A percentile compares a stretch with the other conserved stretches of the same genome.
Conservation (phyloP, 2,888 invertebrate species). For the Aporophyla lueneburgensis region DNA sequence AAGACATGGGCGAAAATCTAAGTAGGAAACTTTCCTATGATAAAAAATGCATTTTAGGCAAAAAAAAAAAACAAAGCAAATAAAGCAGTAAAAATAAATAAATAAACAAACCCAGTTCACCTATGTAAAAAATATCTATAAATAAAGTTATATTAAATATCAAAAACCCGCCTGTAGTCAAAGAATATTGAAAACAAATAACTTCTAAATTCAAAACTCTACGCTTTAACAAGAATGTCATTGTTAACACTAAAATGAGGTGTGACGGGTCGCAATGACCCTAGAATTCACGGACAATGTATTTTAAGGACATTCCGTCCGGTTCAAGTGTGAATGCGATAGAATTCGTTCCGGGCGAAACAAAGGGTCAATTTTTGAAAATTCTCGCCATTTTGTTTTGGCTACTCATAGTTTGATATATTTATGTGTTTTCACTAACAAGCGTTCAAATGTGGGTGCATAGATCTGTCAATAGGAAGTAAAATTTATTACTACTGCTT, state of each 20-base stretch:
- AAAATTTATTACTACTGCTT: constrained; percentile 53
- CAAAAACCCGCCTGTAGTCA: neutral
- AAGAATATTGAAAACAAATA: neutral
- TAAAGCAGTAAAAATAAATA: too few relatives aligned
- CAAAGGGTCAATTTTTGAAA: constrained; percentile 86
- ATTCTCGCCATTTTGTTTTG: constrained; percentile 77
- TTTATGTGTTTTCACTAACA: constrained; percentile 81
- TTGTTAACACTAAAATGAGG: constrained; percentile 81
- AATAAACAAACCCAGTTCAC: neutral
- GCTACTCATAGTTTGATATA: constrained; percentile 79
- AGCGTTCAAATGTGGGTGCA: constrained; percentile 78
- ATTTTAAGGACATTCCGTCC: constrained; percentile 85
- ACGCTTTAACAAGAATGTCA: constrained; percentile 56
- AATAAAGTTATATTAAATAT: neutral
- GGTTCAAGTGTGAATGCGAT: constrained; percentile 86
- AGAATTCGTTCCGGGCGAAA: constrained; percentile 85
- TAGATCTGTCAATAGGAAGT: constrained; percentile 67
- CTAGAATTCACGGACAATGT: constrained; percentile 87
- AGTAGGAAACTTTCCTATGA: neutral
- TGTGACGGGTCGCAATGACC: constrained; percentile 87
- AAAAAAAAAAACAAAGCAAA: too few relatives aligned
- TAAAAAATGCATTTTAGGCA: neutral
- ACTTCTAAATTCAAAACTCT: neutral
- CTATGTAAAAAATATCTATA: neutral
- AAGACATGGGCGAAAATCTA: neutral